phyloP scores from a whole-genome alignment of 2,888 invertebrate species.

The Ernsta delagoae region DNA sequence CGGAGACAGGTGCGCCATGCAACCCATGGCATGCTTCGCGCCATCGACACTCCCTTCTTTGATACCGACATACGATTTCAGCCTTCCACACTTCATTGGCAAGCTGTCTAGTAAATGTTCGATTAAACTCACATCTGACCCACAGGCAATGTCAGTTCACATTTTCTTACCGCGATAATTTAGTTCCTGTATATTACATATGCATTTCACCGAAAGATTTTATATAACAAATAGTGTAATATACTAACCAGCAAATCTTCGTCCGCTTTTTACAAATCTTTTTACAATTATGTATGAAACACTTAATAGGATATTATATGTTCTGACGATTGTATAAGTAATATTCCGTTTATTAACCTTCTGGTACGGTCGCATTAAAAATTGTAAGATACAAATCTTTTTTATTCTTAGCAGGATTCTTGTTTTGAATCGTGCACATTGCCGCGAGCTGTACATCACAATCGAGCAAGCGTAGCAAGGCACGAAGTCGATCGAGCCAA shows the following conservation, averaged over 20 bases:
- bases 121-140: background rate
- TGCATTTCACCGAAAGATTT: too few relatives aligned
- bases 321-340: too few relatives aligned
- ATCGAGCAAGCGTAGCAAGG: slow-evolving; percentile 82
- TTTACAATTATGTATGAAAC: too few relatives aligned
- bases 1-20: slow-evolving; percentile 81
- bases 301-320: too few relatives aligned
- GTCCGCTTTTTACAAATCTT: too few relatives aligned
- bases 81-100: slow-evolving; percentile 48
- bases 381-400: slow-evolving; percentile 29
- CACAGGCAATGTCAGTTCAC: background rate
- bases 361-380: slow-evolving; percentile 1
- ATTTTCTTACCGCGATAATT: background rate
- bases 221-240: too few relatives aligned
- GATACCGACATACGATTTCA: slow-evolving; percentile 54
- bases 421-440: slow-evolving; percentile 69
- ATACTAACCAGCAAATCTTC: too few relatives aligned
- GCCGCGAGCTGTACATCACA: slow-evolving; percentile 81
- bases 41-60: slow-evolving; percentile 60
- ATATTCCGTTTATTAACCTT: too few relatives aligned
- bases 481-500: slow-evolving; percentile 82
- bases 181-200: too few relatives aligned
- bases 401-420: slow-evolving; percentile 67
- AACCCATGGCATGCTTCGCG: slow-evolving; percentile 75
- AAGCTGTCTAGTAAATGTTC: background rate